Conservation (phyloP, 2,113 vertebrate species). For the Verasper variegatus region DNA sequence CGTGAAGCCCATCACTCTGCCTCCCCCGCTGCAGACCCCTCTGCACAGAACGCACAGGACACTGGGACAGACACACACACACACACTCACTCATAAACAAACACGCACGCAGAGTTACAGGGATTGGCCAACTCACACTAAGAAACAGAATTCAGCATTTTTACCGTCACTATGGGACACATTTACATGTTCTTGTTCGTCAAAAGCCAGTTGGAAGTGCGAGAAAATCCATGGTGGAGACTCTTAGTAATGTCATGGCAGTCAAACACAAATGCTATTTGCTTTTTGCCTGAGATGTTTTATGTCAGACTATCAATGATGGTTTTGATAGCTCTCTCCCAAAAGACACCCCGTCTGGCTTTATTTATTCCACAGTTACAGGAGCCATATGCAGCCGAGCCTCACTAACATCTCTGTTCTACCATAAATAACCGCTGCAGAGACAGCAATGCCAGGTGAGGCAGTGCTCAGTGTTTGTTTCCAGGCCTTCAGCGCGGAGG, state of each 20-base stretch:
- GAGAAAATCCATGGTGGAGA: conserved; percentile 56
- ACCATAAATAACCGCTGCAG: conserved; percentile 73
- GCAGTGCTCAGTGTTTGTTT: conserved; percentile 63
- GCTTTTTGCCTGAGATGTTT: conserved; percentile 73
- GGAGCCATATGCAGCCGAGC: conserved; percentile 70
- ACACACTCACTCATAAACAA: conserved; percentile 37
- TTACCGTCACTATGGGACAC: conserved; percentile 42
- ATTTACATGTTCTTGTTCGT: conserved; percentile 48
- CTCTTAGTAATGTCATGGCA: conserved; percentile 69
- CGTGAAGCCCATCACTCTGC: conserved; percentile 66
- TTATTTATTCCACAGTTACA: conserved; percentile 74
- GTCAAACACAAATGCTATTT: conserved; percentile 76
- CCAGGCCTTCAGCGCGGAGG: conserved; percentile 58
- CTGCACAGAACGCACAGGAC: conserved; percentile 54
- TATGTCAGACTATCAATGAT: conserved; percentile 67
- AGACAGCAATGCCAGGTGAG: conserved; percentile 77
- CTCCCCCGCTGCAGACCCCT: conserved; percentile 47
- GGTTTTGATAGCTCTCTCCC: conserved; percentile 77
- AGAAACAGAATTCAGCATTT: conserved; percentile 52
- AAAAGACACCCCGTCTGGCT: conserved; percentile 70
- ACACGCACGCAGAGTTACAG: conserved; percentile 19
- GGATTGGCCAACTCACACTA: conserved; percentile 26
- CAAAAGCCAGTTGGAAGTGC: conserved; percentile 56
- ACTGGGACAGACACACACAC: conserved; percentile 49
- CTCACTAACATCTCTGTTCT: conserved; percentile 69